Conservation (phyloP, 2,113 vertebrate genomes). For the Rana temporaria region DNA sequence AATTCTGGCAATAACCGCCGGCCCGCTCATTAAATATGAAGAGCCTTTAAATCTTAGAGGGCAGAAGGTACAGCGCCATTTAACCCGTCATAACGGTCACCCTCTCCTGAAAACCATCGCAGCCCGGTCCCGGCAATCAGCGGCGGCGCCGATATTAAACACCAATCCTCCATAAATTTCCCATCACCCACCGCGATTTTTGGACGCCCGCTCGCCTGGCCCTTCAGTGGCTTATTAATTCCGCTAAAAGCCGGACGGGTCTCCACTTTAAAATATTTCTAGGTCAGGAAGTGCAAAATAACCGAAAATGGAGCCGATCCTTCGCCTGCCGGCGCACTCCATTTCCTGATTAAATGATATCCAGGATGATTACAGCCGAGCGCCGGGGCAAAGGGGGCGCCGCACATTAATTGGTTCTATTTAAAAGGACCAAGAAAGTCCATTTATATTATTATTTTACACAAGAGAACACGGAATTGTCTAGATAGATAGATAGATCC, state of each 20-base stretch:
- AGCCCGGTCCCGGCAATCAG: neutral
- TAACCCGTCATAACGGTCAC: neutral
- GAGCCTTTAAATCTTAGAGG: neutral
- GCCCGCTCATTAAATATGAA: neutral
- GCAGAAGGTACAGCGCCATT: neutral
- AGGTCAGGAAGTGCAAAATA: slow-evolving; percentile 32
- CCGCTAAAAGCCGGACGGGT: neutral
- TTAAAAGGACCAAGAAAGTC: no score
- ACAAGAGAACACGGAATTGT: no score
- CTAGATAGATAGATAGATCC: no score
- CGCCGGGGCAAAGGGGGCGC: no score
- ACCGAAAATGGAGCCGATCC: slow-evolving; percentile 4
- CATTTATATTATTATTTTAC: no score
- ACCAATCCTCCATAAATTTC: neutral
- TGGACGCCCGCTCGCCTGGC: neutral
- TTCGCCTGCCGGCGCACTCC: neutral
- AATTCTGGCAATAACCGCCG: neutral
- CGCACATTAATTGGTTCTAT: no score
- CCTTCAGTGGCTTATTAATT: slow-evolving; percentile 13
- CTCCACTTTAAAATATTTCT: slow-evolving; percentile 16
- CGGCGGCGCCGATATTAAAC: neutral
- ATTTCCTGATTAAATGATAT: slow-evolving; percentile 28
- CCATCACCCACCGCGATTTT: neutral
- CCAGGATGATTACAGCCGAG: neutral
- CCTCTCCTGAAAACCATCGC: neutral